Base-by-base conservation (phyloP, 2,888 invertebrate genomes). In the Venustoraphidia nigricollis region DNA sequence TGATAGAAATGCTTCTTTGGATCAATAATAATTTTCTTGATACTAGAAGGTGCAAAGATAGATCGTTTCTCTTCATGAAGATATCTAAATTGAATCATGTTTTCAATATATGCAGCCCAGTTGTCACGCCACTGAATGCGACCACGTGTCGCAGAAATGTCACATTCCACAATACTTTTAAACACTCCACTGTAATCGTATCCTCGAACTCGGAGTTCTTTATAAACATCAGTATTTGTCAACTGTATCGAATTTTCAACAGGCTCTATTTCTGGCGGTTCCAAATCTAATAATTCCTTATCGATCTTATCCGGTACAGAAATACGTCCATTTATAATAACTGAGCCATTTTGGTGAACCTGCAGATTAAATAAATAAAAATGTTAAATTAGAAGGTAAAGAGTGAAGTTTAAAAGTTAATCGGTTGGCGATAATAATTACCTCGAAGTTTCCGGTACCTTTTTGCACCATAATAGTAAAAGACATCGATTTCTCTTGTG, bases 31-130 rank as follows among this genome's bases (percentile, higher is more conserved):
- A 79, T 58, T 51, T 67, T 70, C 49, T 72, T 70, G 36, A 80
- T 71, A 37, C 71, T 64, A 11, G 75, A 76, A 0, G 91, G 90
- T 0, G 89, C 74, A 57, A 80, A 73, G 4, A 89, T 73, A 3
- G 79, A 76, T 34, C 85, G 73, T 1, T 79, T 76, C 53, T 81
- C 79, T 49, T 79, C 71, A 34, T 79, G 76, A 34, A 90, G 62
- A 44, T 90, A 79, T 10, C 56, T 56, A 57, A 87, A 77, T 65
- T 94, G 93, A 10, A 94, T 70, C 80, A 94, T 83, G 36, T 85
- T 84, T 67, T 94, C 93, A 69, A 94, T 76, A 64, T 90, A 90
- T 4, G 86, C 76, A 8, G 87, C 81, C 91, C 92, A 94, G 66
- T 89, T 87, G n/a, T 58, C 57, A 1, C 59, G 58, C 58, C 62